Evolutionary conservation across 2,797 vertebrate species (phyloP).

Genomic region (Artibeus jamaicensis): DNA sequence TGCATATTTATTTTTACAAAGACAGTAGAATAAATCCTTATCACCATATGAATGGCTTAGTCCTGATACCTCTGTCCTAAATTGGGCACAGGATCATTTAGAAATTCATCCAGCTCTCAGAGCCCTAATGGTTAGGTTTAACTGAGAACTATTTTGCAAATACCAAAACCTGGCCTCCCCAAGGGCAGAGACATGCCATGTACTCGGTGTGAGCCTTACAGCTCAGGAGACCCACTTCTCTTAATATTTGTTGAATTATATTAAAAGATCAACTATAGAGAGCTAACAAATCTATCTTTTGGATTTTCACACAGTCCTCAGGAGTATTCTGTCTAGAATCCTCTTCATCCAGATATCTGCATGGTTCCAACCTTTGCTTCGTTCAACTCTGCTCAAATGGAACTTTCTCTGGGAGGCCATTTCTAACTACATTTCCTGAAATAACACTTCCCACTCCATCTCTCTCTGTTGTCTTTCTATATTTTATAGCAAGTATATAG

Average conservation of each 20-base stretch:
- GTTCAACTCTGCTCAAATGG: not conserved
- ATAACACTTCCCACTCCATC: not conserved
- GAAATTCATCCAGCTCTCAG: slow-evolving; percentile 5
- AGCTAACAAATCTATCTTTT: not conserved
- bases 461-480: not conserved
- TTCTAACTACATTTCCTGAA: not conserved
- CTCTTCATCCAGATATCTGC: not conserved
- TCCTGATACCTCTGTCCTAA: slow-evolving; percentile 17
- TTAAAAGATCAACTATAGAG: not conserved
- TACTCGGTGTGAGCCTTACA: not conserved
- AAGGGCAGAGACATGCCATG: not conserved
- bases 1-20: slow-evolving; percentile 68
- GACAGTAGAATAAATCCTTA: slow-evolving; percentile 45
- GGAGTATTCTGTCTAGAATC: not conserved
- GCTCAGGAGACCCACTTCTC: not conserved
- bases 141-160: not conserved
- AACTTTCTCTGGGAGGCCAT: not conserved
- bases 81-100: not conserved
- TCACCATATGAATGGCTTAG: not conserved
- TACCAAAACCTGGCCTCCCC: not conserved
- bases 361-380: not conserved
- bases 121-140: not conserved
- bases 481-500: not conserved
- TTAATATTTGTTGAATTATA: not conserved
- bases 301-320: not conserved